Evolutionary conservation across 2,113 vertebrate species (phyloP), one percentile per base, ranked within the genome.

Genomic region (Odontophorus gujanensis): DNA sequence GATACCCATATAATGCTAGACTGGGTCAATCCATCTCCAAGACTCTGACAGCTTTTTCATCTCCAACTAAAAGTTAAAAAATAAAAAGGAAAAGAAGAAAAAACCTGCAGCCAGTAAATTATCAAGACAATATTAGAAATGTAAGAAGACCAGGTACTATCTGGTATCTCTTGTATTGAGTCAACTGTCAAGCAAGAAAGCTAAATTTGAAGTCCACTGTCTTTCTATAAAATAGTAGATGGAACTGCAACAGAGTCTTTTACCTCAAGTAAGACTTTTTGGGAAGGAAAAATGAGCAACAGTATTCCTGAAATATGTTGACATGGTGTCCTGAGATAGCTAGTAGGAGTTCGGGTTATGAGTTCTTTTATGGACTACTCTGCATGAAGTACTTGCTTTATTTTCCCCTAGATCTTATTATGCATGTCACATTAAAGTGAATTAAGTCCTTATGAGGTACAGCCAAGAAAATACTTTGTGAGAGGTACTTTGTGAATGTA

Each of bases 331-430:
- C 47, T 81, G 32, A 20, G 9, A 40, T 25, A 19, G 26, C 30
- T 63, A 53, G 50, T 1, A 4, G 38, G 68, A 87, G 25, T 45
- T 80, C 81, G 91, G 62, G 78, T 85, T 85, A 85, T 58, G 55
- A 77, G 12, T 6, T 73, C 36, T 93, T 91, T 93, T 85, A 90
- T 67, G 32, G 47, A 22, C 47, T 81, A n/a, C 8, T 87, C 82
- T n/a, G 84, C 78, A 73, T 50, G 81, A 94, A 87, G n/a, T 76
- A 58, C 13, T 86, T 67, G 36, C 19, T 13, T 65, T 58, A 14
- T 79, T 0, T 7, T 26, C 34, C 21, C 13, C 8, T 30, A 40
- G 8, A 62, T 75, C 40, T 40, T 40, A 74, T 78, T 65, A 36
- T 59, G 28, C 9, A 16, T 1, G 2, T 82, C 86, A 10, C 20